phyloP scores from a whole-genome alignment of 2,797 vertebrate genomes.

The Paratrypauchen microcephalus region DNA sequence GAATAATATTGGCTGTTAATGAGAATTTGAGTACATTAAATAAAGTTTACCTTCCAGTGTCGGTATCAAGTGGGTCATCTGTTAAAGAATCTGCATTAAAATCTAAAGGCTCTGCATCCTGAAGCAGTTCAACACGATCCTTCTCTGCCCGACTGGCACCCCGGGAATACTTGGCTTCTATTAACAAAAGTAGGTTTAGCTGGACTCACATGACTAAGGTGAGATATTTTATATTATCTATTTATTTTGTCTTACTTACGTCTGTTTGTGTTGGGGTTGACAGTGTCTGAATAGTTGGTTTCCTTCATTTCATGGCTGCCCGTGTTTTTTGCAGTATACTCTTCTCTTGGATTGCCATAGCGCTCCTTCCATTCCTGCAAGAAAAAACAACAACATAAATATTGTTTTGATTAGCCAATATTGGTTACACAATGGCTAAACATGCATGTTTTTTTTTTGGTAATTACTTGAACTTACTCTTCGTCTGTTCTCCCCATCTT shows the following conservation, averaged over 20 bases:
- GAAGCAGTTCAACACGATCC: conserved; percentile 91
- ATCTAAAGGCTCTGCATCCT: conserved; percentile 92
- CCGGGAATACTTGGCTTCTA: conserved; percentile 86
- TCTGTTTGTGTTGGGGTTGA: conserved; percentile 63
- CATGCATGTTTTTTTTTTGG: background rate
- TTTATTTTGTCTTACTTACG: conserved; percentile 68
- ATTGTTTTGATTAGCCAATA: background rate
- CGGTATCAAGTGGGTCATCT: conserved; percentile 85
- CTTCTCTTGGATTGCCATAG: conserved; percentile 86
- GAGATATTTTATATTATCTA: too few species aligned
- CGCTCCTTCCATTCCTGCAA: conserved; percentile 94
- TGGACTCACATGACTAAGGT: background rate
- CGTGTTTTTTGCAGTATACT: conserved; percentile 84
- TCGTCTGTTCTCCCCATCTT: conserved; percentile 93
- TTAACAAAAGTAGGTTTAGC: background rate
- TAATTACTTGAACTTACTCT: conserved; percentile 75
- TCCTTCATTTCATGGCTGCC: conserved; percentile 88
- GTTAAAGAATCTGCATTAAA: conserved; percentile 86
- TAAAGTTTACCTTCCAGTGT: conserved; percentile 78
- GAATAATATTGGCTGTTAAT: background rate
- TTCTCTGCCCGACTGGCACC: conserved; percentile 81
- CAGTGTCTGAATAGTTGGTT: conserved; percentile 84
- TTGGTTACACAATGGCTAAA: background rate
- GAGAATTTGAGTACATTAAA: background rate
- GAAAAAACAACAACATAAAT: background rate